Evolutionary conservation across 2,113 vertebrate species (phyloP).

Genomic region (Pica pica): DNA sequence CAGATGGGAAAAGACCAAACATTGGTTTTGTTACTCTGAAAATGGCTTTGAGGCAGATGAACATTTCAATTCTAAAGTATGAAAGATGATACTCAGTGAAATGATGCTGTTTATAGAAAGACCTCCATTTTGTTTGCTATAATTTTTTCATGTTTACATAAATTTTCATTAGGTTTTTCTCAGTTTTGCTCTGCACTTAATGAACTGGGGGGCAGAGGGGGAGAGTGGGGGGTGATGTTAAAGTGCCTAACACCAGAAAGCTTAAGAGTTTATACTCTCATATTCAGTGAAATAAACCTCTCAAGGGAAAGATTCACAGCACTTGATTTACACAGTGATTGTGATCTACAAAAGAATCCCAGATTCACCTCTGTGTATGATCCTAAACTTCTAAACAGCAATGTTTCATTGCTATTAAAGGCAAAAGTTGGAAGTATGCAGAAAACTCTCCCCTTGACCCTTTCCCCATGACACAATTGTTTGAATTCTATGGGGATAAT

Average conservation of each 20-base stretch:
- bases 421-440: not conserved
- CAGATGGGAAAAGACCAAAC: not conserved
- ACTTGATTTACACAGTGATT: not conserved
- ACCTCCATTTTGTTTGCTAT: not conserved
- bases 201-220: accelerated
- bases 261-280: not conserved
- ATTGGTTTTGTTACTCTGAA: not conserved
- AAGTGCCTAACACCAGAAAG: not conserved
- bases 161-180: not conserved
- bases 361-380: not conserved
- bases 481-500: not conserved
- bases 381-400: not conserved
- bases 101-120: not conserved
- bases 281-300: not conserved
- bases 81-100: not conserved
- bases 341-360: not conserved
- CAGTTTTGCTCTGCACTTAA: not conserved
- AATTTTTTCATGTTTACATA: not conserved
- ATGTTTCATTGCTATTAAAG: not conserved
- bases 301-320: not conserved
- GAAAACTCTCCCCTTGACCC: not conserved
- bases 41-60: not conserved
- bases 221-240: not conserved
- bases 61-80: not conserved
- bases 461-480: not conserved